A percentile compares a stretch with the other conserved stretches of the same genome.
These are phyloP conservation scores for Petrocephalus zakoni DNA, from an alignment of 2,113 vertebrate genomes.

Conservation along the genomic window DNA sequence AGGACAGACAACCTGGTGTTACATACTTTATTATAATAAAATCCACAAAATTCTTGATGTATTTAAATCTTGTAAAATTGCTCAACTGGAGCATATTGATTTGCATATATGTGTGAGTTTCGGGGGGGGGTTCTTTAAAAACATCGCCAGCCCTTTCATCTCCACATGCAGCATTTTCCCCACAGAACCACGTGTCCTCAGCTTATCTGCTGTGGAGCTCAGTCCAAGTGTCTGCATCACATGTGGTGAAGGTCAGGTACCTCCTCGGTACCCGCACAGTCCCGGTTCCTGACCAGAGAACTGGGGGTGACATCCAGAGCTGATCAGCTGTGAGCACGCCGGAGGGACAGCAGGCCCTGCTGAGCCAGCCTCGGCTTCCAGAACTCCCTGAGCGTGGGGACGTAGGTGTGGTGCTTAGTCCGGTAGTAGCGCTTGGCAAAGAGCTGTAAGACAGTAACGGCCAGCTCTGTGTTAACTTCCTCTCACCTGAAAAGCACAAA, in stretches of 20 bases:
- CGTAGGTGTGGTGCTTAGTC: conserved; percentile 63
- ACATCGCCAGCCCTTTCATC: background rate
- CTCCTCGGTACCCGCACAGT: background rate
- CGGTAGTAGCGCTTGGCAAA: conserved; percentile 61
- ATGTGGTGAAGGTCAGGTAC: background rate
- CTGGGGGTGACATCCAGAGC: background rate
- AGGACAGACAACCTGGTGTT: background rate
- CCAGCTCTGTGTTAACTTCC: background rate
- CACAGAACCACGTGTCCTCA: background rate
- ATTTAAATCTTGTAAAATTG: background rate
- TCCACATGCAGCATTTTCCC: background rate
- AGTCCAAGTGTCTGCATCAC: background rate
- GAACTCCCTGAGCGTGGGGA: conserved; percentile 65
- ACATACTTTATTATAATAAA: background rate
- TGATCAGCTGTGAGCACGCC: conserved; percentile 34
- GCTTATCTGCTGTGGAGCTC: background rate
- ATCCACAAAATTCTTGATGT: background rate
- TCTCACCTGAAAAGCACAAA: background rate
- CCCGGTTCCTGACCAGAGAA: background rate
- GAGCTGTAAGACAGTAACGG: conserved; percentile 45
- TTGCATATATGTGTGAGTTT: background rate
- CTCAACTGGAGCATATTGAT: background rate
- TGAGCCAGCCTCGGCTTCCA: conserved; percentile 42
- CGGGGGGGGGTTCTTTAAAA: background rate
- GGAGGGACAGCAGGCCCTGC: conserved; percentile 15